These are phyloP conservation scores for Cremastinae sp. DNA, from an alignment of 2,888 invertebrate species.

Conservation along the genomic window DNA sequence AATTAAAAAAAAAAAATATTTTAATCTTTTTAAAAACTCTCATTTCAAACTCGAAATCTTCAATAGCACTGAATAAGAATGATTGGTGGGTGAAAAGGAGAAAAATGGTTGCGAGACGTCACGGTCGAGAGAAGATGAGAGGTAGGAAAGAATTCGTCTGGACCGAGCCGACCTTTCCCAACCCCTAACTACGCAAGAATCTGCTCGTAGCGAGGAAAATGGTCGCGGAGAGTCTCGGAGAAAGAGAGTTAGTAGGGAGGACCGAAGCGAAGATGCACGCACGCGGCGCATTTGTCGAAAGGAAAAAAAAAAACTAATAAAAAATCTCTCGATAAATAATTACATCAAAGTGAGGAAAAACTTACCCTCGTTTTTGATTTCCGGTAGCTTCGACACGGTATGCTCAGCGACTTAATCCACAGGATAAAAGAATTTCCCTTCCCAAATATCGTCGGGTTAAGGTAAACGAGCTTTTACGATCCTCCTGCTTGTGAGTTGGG, in stretches of 20 bases:
- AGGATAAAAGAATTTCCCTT: slow-evolving; percentile 19
- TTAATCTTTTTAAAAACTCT: too few relatives aligned
- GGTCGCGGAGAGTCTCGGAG: slow-evolving; percentile 11
- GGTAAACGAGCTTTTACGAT: too few relatives aligned
- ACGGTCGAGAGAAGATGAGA: too few relatives aligned
- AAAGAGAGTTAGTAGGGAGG: too few relatives aligned
- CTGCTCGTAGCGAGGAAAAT: slow-evolving; percentile 25
- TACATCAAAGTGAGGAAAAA: not conserved
- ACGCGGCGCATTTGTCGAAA: too few relatives aligned
- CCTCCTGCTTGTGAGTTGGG: slow-evolving; percentile 1
- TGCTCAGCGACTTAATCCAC: slow-evolving; percentile 31
- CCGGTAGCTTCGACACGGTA: slow-evolving; percentile 7
- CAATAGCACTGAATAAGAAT: too few relatives aligned
- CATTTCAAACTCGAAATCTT: too few relatives aligned
- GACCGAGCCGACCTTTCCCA: slow-evolving; percentile 40
- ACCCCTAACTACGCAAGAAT: slow-evolving; percentile 24
- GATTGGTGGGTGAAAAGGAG: not conserved
- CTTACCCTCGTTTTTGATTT: slow-evolving; percentile 21
- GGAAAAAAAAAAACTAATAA: too few relatives aligned
- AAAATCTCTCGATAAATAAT: too few relatives aligned
- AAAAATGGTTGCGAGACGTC: not conserved
- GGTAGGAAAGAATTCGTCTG: not conserved
- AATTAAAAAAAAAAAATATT: too few relatives aligned
- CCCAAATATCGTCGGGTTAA: not conserved
- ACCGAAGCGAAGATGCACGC: too few relatives aligned